A percentile compares a stretch with the other conserved stretches of the same genome.
Conservation (phyloP, 2,797 vertebrate genomes). For the Avahi laniger region DNA sequence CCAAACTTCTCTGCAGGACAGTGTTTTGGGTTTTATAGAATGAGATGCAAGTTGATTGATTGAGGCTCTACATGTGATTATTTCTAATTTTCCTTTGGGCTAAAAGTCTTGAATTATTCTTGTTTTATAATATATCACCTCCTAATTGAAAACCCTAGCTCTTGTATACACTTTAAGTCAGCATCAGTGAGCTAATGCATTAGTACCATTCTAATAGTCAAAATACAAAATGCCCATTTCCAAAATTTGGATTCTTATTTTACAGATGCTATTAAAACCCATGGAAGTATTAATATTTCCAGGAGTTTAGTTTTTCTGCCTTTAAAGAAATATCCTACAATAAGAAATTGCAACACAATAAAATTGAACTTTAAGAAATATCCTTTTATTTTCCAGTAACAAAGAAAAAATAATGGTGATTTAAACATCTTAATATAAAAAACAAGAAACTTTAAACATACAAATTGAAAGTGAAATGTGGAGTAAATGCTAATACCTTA, state of each 20-base stretch:
- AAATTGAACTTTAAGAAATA: conserved; percentile 62
- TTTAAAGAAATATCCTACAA: conserved; percentile 34
- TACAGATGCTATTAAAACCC: neutral
- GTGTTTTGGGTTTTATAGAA: neutral
- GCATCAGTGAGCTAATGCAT: neutral
- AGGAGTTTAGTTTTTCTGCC: neutral
- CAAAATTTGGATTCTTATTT: neutral
- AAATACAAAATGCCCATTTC: neutral
- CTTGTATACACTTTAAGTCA: neutral
- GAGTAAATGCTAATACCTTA: conserved; percentile 19
- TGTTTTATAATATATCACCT: neutral
- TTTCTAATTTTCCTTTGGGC: conserved; percentile 18
- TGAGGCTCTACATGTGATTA: neutral
- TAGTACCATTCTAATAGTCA: neutral
- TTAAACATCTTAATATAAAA: conserved; percentile 38
- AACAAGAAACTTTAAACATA: neutral
- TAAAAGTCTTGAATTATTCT: conserved; percentile 7
- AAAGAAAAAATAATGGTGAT: conserved; percentile 31
- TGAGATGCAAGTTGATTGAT: neutral
- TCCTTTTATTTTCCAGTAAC: conserved; percentile 47
- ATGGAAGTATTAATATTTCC: conserved; percentile 38
- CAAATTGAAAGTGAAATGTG: neutral
- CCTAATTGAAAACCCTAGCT: neutral
- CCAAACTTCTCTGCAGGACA: neutral
- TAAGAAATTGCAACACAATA: conserved; percentile 54